These are phyloP conservation scores for Passer domesticus DNA, from an alignment of 2,113 vertebrate genomes.

Conservation along the genomic window DNA sequence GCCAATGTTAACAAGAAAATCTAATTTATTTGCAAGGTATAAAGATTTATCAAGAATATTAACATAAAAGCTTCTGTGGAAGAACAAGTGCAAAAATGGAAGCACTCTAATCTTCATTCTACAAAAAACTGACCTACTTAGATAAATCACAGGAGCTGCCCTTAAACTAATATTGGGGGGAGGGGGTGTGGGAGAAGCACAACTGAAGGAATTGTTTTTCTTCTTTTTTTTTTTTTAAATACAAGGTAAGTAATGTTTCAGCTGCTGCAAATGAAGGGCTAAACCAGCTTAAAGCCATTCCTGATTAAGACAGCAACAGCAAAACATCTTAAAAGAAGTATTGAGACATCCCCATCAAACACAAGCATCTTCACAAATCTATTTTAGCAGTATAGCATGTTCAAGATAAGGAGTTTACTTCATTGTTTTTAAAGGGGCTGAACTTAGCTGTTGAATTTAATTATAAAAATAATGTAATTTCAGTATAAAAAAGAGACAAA, in stretches of 20 bases:
- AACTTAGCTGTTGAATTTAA: not conserved
- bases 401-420: not conserved
- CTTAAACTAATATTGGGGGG: not conserved
- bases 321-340: not conserved
- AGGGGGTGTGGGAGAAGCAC: not conserved
- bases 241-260: not conserved
- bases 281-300: not conserved
- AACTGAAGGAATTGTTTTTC: not conserved
- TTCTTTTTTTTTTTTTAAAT: not conserved
- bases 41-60: constrained; percentile 76
- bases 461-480: not conserved
- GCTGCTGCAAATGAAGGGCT: not conserved
- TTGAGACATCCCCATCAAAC: not conserved
- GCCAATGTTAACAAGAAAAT: constrained; percentile 77
- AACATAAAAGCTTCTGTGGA: constrained; percentile 74
- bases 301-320: not conserved
- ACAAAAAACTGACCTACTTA: constrained; percentile 82
- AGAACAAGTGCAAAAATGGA: constrained; percentile 76
- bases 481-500: not conserved
- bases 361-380: not conserved
- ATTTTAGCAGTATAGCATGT: not conserved
- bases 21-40: constrained; percentile 79
- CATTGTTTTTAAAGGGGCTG: not conserved
- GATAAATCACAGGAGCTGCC: constrained; percentile 23
- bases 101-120: constrained; percentile 81